Base-by-base conservation (phyloP, 2,888 invertebrate genomes). In the Drosophila mimetica region DNA sequence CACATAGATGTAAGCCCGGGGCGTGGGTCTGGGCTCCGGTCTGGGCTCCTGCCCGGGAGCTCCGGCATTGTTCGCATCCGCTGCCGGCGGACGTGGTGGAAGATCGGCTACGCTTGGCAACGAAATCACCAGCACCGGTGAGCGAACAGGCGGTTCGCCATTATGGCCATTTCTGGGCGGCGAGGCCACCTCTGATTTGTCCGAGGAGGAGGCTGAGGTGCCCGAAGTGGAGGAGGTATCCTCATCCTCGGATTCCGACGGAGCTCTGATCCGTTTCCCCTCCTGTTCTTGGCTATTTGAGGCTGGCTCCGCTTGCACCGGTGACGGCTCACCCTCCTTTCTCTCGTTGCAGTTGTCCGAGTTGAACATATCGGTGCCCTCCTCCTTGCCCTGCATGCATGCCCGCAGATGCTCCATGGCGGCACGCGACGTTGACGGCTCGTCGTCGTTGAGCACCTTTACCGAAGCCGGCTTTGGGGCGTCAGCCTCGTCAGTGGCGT, bases 361-460 rank as follows among this genome's bases (percentile, higher is more conserved):
- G 7, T 48, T 65, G 5, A 46, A 60, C 16, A 57, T 53, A 14
- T 69, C 54, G 8, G 36, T 48, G 4, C 41, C 25, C 1, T 20
- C 30, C 4, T 73, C 74, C 14, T 58, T 67, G 18, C 48, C 39
- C 28, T 74, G 65, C 64, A 67, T n/a, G 81, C 77, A 7, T 13
- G 81, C 77, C 4, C 86, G 77, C 36, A 66, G 60, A 6, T 79
- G 74, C 14, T 79, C 82, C 85, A 82, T 71, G 25, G 82, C 82
- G 7, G 85, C 82, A 13, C 85, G 72, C 4, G 82, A 82, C 9
- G 82, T 82, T 20, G 85, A 82, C 5, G 82, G 82, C 32, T 82
- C 82, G 14, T 82, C 82, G 20, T 82, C 82, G 32, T 70, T 82
- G 0, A 82, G 61, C 28, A 71, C 32, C 61, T 82, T 76, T 0